Evolutionary conservation across 1,140 invertebrate species (phyloP).

Genomic region (Harpegnathos saltator): DNA sequence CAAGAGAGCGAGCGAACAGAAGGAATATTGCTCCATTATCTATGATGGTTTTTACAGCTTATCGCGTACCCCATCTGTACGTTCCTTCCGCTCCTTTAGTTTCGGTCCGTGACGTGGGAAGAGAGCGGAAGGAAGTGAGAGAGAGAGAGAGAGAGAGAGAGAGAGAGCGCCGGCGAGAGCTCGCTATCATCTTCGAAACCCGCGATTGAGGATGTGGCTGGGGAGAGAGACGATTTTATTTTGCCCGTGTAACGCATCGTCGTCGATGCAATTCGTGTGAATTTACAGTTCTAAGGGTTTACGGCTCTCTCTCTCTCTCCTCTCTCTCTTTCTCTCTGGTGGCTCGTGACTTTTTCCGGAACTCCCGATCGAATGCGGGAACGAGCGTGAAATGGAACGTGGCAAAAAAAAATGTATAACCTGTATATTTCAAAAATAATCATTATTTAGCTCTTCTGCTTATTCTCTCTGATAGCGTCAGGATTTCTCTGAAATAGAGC

Average conservation of each 20-base stretch:
- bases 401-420: no score
- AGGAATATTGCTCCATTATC: conserved; percentile 55
- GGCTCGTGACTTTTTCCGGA: not conserved
- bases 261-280: not conserved
- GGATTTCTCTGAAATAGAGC: not conserved
- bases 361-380: not conserved
- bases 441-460: not conserved
- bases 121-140: not conserved
- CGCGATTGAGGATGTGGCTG: conserved; percentile 1
- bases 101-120: not conserved
- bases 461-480: not conserved
- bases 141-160: not conserved
- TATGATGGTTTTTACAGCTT: conserved; percentile 54
- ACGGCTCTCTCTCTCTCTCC: no score
- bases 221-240: not conserved
- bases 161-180: not conserved
- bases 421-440: not conserved
- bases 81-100: conserved; percentile 8
- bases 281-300: no score
- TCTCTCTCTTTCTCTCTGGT: no score
- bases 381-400: not conserved
- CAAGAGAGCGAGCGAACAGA: not conserved
- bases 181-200: not conserved
- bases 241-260: not conserved
- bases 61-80: conserved; percentile 27